A percentile compares a stretch with the other conserved stretches of the same genome.
Conservation (phyloP, 92 coral and sea anemone species). For the Parazoanthus darwini region DNA sequence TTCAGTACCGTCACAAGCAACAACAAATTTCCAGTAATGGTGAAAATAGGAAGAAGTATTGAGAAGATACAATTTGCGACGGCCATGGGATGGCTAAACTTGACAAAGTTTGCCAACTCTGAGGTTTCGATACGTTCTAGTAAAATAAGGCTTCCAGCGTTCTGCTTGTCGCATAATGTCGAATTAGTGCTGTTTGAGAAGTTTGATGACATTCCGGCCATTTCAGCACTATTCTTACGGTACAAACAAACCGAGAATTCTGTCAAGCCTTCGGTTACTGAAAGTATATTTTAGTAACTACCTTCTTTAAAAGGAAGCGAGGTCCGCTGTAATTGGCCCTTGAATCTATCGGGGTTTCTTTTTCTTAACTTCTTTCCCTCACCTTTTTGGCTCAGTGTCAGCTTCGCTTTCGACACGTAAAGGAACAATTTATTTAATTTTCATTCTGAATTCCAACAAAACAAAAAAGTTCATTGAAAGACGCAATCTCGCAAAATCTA, state of each 20-base stretch:
- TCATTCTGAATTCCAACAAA: not conserved
- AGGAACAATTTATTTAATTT: not conserved
- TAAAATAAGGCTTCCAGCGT: not conserved
- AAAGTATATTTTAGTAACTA: not conserved
- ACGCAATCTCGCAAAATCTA: not conserved
- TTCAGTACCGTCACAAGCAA: not conserved
- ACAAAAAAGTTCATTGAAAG: not conserved
- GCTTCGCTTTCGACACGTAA: not conserved
- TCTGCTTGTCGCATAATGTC: not conserved
- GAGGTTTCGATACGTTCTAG: not conserved
- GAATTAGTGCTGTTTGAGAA: not conserved
- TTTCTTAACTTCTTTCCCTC: not conserved
- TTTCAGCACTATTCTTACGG: not conserved
- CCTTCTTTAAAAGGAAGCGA: too few species aligned
- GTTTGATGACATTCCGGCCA: not conserved
- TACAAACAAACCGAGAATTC: not conserved
- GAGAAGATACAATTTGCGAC: not conserved
- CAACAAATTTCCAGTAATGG: not conserved
- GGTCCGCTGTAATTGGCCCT: not conserved
- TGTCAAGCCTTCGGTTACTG: not conserved
- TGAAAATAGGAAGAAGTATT: conserved; percentile 1
- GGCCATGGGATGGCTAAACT: conserved; percentile 11
- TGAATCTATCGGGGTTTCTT: not conserved
- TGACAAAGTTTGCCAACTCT: not conserved
- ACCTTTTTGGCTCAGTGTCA: not conserved